phyloP scores from a whole-genome alignment of 2,113 vertebrate genomes.

The Colossoma macropomum region DNA sequence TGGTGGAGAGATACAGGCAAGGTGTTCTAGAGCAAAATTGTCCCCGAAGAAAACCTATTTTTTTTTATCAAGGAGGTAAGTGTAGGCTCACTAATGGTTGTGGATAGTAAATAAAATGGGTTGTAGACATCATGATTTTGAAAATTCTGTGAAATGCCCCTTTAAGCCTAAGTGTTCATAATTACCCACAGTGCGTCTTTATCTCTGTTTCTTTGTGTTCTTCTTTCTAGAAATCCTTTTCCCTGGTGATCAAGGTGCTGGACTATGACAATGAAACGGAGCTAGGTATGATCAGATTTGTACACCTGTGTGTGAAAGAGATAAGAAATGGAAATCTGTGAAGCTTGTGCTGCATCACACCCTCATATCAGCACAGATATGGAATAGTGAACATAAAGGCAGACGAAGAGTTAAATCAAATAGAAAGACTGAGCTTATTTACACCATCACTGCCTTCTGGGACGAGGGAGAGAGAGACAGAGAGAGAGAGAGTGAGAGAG shows the following conservation, averaged over 20 bases:
- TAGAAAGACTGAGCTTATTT: background rate
- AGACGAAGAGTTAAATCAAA: background rate
- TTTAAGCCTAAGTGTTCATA: background rate
- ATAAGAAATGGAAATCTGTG: background rate
- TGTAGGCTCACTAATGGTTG: too few species aligned
- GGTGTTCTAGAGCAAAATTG: too few species aligned
- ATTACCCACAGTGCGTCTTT: background rate
- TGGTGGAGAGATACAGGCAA: too few species aligned
- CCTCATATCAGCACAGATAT: background rate
- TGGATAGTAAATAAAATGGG: too few species aligned
- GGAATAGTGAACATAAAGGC: background rate
- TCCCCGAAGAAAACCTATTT: too few species aligned
- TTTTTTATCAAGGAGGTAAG: too few species aligned
- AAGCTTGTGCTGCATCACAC: background rate
- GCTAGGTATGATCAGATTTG: conserved; percentile 62
- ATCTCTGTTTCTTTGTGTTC: conserved; percentile 14
- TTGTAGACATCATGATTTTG: too few species aligned
- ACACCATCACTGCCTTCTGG: background rate
- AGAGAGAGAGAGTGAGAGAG: background rate
- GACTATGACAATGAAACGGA: conserved; percentile 75
- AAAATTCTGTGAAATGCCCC: background rate
- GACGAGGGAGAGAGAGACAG: background rate
- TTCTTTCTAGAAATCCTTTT: conserved; percentile 76
- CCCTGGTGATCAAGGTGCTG: conserved; percentile 78
- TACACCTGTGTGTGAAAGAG: background rate